These are phyloP conservation scores for Gracilinanus agilis DNA, from an alignment of 2,113 vertebrate genomes.

Conservation along the genomic window DNA sequence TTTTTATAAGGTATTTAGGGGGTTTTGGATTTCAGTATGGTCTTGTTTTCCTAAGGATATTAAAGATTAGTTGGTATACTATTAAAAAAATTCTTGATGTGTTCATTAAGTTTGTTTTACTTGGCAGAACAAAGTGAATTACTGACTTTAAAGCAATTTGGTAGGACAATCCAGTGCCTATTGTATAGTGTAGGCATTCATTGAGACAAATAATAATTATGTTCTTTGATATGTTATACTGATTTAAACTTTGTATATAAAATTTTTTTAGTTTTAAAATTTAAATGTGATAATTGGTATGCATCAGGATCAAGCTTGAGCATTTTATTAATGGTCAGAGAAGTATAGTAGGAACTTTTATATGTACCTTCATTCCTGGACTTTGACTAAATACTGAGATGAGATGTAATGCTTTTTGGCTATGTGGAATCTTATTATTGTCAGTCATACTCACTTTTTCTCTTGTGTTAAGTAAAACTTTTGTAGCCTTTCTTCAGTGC, in stretches of 20 bases:
- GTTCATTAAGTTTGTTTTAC: slow-evolving; percentile 32
- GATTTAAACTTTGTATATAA: not conserved
- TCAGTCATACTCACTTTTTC: not conserved
- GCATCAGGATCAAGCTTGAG: not conserved
- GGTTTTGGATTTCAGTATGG: slow-evolving; percentile 46
- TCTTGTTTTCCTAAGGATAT: slow-evolving; percentile 36
- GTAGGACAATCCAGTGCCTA: not conserved
- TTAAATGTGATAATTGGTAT: not conserved
- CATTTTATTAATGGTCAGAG: not conserved
- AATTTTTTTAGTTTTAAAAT: not conserved
- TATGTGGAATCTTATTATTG: not conserved
- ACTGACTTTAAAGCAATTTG: slow-evolving; percentile 13
- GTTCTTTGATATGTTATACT: not conserved
- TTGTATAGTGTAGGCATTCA: not conserved
- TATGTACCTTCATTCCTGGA: not conserved
- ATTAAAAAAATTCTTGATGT: slow-evolving; percentile 5
- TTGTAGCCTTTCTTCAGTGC: not conserved
- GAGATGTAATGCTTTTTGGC: not conserved
- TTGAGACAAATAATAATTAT: not conserved
- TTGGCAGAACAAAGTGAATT: slow-evolving; percentile 9
- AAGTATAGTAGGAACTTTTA: not conserved
- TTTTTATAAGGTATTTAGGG: slow-evolving; percentile 39
- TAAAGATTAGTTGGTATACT: slow-evolving; percentile 24
- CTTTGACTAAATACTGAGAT: not conserved
- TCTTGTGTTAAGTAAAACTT: not conserved